A percentile compares a stretch with the other conserved stretches of the same genome.
These are phyloP conservation scores for Tetragonula carbonaria DNA, from an alignment of 2,888 invertebrate genomes.

Conservation along the genomic window DNA sequence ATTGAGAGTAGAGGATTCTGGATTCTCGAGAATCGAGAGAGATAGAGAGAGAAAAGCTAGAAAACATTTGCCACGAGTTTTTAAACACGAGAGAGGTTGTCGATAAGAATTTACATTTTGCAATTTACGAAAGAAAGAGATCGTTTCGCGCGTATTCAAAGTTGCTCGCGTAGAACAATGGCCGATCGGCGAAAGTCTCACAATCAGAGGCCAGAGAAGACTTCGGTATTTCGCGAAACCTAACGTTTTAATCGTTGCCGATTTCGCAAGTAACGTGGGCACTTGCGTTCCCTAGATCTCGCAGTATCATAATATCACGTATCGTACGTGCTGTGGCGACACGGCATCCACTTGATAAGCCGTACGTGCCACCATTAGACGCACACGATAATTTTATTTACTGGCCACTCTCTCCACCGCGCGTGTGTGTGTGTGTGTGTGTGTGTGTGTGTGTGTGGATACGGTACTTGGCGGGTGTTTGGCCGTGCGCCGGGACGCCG, in stretches of 20 bases:
- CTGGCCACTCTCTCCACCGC: slow-evolving; percentile 9
- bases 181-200: no score
- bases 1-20: background rate
- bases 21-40: no score
- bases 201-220: no score
- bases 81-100: no score
- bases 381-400: slow-evolving; percentile 69
- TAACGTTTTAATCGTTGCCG: slow-evolving; percentile 65
- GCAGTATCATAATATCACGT: slow-evolving; percentile 61
- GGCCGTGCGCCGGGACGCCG: slow-evolving; percentile 40
- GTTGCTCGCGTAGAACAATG: no score
- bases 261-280: slow-evolving; percentile 64
- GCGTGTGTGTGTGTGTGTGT: no score
- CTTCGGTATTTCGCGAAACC: background rate
- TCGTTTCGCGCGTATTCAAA: no score
- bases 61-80: no score
- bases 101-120: no score
- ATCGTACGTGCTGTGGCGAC: slow-evolving; percentile 50
- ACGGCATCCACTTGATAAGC: slow-evolving; percentile 71
- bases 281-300: slow-evolving; percentile 22
- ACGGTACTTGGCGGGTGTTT: slow-evolving; percentile 53
- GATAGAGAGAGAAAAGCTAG: no score
- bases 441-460: background rate
- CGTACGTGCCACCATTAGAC: slow-evolving; percentile 73
- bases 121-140: no score